Base-by-base conservation (phyloP, 2,113 vertebrate species). In the Cairina moschata region DNA sequence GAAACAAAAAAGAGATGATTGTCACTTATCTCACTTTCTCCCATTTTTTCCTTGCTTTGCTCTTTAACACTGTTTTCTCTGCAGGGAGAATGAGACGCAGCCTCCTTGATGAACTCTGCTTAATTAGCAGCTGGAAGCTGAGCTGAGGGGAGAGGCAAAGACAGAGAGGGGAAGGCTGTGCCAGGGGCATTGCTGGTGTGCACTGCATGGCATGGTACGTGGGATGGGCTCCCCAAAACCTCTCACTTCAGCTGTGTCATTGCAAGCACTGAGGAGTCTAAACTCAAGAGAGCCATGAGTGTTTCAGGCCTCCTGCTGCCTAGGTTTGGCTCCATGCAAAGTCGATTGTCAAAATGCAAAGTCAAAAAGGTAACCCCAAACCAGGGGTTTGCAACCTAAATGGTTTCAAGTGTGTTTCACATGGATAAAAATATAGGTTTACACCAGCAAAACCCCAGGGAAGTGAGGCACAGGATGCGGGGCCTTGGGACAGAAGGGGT, bases 1-100 rank as follows among this genome's bases (percentile, higher is more conserved):
- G 63, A 68, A 92, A 20, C 4, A 10, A 20, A 54, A 20, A 72
- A 52, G 18, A 28, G 18, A 21, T 22, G 9, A 18, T n/a, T 75
- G 38, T 26, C 23, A 6, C 10, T 83, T 46, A 44, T 5, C 17
- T 82, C 13, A 12, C 17, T 75, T 59, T 69, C 62, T 74, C 46
- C 9, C 44, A 8, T 5, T 63, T 83, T 81, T 25, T 8, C 3
- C 46, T 17, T 62, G 7, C 34, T 78, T 84, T 1, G 0, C 6
- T 56, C 74, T 79, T 87, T 46, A 75, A 44, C 5, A 13, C 11
- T 55, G 13, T 21, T 84, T 90, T 91, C 10, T 11, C 18, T n/a
- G 9, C 75, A 78, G 5, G 8, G 8, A 68, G 20, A 44, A 56
- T 0, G 9, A 75, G 29, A 18, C 46, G 11, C 0, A 1, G 6